Evolutionary conservation across 2,797 vertebrate genomes (phyloP), one percentile per base, ranked within the genome.

Genomic region (Clarias platycephalus): DNA sequence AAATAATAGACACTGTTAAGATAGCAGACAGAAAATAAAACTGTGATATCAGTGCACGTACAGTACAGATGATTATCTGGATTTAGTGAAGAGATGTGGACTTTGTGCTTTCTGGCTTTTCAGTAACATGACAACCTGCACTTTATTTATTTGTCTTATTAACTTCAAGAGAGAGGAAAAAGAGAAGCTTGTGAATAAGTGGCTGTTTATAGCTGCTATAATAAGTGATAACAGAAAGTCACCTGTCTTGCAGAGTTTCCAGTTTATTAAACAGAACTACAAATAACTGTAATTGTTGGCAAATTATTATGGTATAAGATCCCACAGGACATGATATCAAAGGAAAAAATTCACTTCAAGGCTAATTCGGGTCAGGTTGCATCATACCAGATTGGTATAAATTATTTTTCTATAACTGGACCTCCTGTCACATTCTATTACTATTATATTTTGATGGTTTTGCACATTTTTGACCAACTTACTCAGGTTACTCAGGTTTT

Each of bases 151-250:
- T 63, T 9, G 3, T 79, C 60, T 64, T 79, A 26, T 79, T 26
- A 79, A 49, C 60, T 44, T 63, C 60, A 22, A 64, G n/a, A 64
- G 60, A 44, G 13, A 6, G 22, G 15, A 49, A 64, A 64, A 80
- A 28, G 2, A 44, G 24, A 31, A 80, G 49, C 40, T 26, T n/a
- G n/a, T 20, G 4, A 64, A 49, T 4, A 10, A 28, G 37, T 0
- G 8, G 1, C 60, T 49, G 16, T 80, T 66, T 80, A 53, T 80
- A 12, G 37, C 40, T 44, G 6, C 15, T 28, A 63, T 13, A 80
- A 80, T 49, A 64, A 80, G 28, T 49, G 62, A 80, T 66, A 64
- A 49, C 78, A 28, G 60, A 37, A 79, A 26, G 77, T 53, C 64
- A 78, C 58, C 40, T 62, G 22, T n/a, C 55, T 60, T 7, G 5